Conservation (phyloP, 2,888 invertebrate species). For the Galerucella pusilla region DNA sequence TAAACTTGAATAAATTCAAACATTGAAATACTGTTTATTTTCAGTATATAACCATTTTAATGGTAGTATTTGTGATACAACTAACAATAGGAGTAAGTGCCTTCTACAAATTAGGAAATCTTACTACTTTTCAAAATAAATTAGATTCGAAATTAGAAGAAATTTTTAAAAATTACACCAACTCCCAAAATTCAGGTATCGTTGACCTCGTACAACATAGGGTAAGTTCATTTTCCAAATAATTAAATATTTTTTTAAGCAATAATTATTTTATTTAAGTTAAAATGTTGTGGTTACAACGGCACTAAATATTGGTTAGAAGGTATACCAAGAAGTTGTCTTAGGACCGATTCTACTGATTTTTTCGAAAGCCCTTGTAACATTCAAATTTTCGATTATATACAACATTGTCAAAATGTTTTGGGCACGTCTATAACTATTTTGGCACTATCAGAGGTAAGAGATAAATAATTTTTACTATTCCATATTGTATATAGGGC, state of each 20-base stretch:
- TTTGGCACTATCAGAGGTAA: conserved; percentile 38
- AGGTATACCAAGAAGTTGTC: conserved; percentile 38
- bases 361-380: conserved; percentile 34
- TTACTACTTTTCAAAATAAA: conserved; percentile 23
- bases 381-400: conserved; percentile 28
- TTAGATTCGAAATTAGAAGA: conserved; percentile 34
- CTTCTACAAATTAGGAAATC: conserved; percentile 36
- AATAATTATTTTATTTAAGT: conserved; percentile 27
- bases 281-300: conserved; percentile 42
- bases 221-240: conserved; percentile 27
- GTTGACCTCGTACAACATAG: conserved; percentile 44
- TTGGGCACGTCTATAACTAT: conserved; percentile 33
- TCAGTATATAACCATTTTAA: conserved; percentile 37
- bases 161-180: conserved; percentile 34
- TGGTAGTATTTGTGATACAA: conserved; percentile 36
- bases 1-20: not conserved
- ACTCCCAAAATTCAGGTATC: conserved; percentile 27
- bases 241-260: not conserved
- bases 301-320: conserved; percentile 36
- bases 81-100: conserved; percentile 34
- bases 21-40: conserved; percentile 15
- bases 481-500: not conserved
- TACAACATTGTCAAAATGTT: conserved; percentile 35
- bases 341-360: conserved; percentile 30
- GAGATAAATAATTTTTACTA: conserved; percentile 8